Percentiles rank a stretch among this genome's conserved stretches.
phyloP scores from a whole-genome alignment of 2,888 invertebrate species.

The Aricia artaxerxes region DNA sequence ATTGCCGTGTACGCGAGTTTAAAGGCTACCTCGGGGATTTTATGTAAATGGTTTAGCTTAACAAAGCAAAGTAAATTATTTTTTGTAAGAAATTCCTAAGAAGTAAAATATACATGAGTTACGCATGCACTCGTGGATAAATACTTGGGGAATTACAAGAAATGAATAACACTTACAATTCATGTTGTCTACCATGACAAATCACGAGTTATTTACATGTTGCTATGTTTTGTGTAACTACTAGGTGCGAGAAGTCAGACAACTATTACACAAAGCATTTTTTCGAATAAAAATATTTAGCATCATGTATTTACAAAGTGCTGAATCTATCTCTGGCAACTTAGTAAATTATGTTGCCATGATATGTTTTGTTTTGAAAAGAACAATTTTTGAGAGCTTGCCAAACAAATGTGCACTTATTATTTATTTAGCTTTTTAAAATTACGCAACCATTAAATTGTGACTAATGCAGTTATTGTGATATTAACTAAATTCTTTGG shows the following conservation, averaged over 20 bases:
- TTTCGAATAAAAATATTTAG: not conserved
- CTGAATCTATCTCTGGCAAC: not conserved
- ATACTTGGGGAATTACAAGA: constrained; percentile 2
- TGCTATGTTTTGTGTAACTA: constrained; percentile 9
- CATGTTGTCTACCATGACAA: constrained; percentile 27
- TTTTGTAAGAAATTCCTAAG: not conserved
- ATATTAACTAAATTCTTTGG: no score
- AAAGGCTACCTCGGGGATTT: constrained; percentile 17
- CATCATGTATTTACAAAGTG: constrained; percentile 9
- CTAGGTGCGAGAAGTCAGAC: constrained; percentile 10
- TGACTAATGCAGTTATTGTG: no score
- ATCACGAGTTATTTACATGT: constrained; percentile 32
- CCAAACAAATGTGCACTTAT: not conserved
- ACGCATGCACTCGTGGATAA: not conserved
- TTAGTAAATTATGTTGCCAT: not conserved
- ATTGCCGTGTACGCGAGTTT: not conserved
- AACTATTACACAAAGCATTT: constrained; percentile 11
- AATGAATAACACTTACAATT: not conserved
- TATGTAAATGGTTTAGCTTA: constrained; percentile 3
- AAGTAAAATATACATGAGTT: not conserved
- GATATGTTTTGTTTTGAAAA: not conserved
- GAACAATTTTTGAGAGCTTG: not conserved
- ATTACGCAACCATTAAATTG: not conserved
- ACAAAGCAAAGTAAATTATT: not conserved
- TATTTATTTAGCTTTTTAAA: not conserved